These are phyloP conservation scores for Aphidius ervi DNA, from an alignment of 1,140 invertebrate genomes.

Conservation along the genomic window DNA sequence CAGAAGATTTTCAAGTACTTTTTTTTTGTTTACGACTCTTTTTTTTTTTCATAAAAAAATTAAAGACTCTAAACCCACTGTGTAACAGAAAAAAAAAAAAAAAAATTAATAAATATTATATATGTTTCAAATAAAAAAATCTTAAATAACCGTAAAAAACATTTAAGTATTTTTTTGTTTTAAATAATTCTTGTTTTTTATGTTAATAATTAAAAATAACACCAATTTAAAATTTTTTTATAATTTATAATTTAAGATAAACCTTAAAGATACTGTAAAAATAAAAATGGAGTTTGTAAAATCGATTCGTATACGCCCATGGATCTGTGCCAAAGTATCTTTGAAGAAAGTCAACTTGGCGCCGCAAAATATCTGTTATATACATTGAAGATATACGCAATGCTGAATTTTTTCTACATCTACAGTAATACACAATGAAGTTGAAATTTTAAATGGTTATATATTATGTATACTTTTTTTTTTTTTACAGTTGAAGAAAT, in stretches of 20 bases:
- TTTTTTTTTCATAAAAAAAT: not conserved
- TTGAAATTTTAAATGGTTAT: too few relatives aligned
- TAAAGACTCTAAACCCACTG: not conserved
- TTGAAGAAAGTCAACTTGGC: not conserved
- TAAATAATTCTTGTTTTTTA: too few relatives aligned
- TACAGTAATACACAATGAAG: too few relatives aligned
- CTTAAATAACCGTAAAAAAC: too few relatives aligned
- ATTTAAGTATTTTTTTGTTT: too few relatives aligned
- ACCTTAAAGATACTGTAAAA: not conserved
- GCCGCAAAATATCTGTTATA: not conserved
- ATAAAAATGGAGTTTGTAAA: not conserved
- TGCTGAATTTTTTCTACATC: not conserved
- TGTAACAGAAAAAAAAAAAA: not conserved
- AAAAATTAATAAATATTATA: too few relatives aligned
- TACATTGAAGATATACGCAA: not conserved
- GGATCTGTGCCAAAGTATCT: slow-evolving; percentile 5
- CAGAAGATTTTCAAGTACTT: slow-evolving; percentile 4
- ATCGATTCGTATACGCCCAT: slow-evolving; percentile 3
- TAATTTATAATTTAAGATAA: not conserved
- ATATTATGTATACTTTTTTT: too few relatives aligned
- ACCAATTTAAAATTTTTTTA: not conserved
- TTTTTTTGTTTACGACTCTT: not conserved
- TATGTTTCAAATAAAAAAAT: too few relatives aligned
- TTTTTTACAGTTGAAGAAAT: too few relatives aligned
- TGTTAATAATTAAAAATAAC: too few relatives aligned